Percentiles rank a stretch among this genome's conserved stretches.
These are phyloP conservation scores for Anoplophora glabripennis DNA, from an alignment of 1,140 invertebrate species.

Conservation along the genomic window DNA sequence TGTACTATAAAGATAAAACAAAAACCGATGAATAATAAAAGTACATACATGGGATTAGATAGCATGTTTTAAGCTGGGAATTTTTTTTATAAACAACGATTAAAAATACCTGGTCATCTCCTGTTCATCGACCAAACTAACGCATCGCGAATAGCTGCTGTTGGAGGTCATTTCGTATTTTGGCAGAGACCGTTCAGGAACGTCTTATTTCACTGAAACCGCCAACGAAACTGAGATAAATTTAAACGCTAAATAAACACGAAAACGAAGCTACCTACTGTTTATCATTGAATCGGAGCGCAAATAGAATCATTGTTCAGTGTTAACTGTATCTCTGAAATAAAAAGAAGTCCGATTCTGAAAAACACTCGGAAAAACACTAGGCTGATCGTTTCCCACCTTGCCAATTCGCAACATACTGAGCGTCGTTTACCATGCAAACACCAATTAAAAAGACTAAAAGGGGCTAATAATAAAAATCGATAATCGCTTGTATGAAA, in stretches of 20 bases:
- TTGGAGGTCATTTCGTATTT: neutral
- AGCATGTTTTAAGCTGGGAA: neutral
- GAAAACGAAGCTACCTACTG: neutral
- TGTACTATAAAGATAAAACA: no score
- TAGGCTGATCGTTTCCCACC: no score
- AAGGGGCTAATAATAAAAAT: no score
- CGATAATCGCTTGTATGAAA: no score
- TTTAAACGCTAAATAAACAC: neutral
- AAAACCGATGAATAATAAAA: no score
- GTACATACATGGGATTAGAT: no score
- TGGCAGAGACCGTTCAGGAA: neutral
- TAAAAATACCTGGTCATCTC: constrained; percentile 12
- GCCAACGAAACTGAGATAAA: neutral
- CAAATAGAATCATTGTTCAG: neutral
- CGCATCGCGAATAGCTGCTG: constrained; percentile 22
- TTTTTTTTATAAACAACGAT: neutral
- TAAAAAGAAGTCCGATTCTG: no score
- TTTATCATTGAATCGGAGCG: neutral
- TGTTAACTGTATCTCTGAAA: neutral
- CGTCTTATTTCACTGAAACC: no score
- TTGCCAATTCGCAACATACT: no score
- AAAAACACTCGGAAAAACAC: no score
- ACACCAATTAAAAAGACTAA: no score
- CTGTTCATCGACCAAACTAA: constrained; percentile 20
- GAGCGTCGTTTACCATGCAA: no score